Base-by-base conservation (phyloP, 2,113 vertebrate species). In the Trematocara variabile region DNA sequence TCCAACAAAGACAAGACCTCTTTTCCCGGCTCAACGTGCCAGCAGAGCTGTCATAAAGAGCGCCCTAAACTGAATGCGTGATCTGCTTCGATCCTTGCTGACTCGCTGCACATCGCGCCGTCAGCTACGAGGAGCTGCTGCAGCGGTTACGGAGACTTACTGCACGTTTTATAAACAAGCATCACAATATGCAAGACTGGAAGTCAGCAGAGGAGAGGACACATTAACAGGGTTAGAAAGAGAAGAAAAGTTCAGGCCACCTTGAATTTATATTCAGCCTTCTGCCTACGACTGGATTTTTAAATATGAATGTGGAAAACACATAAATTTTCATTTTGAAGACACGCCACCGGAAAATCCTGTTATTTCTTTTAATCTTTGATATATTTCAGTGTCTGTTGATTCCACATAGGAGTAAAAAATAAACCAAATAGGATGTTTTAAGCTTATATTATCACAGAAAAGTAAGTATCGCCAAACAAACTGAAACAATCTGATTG, bases 1-100 rank as follows among this genome's bases (percentile, higher is more conserved):
- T 79, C 80, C 53, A 50, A 81, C 77, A 88, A 83, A 82, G 86
- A 81, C 85, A 84, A 63, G 84, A 80, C 50, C 50, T 83, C 56
- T 81, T 70, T 80, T 56, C 73, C 82, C 73, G 3, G 86, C 39
- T 79, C 28, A 46, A 83, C 6, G 18, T 87, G 78, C 77, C 88
- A 65, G 63, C 13, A 0, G 41, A 79, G 81, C 85, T 82, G 90
- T 78, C 60, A 28, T 4, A 44, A 52, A 18, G 33, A 50, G 48
- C 8, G 0, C 39, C 30, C 34, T 2, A 1, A 83, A 12, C 33
- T 28, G 50, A 81, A 82, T 2, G 14, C 77, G 0, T 68, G 41
- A 39, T 28, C 56, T 16, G 48, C 83, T 50, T 83, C 60, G 12
- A 25, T 58, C 63, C 16, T 1, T 16, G 39, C 77, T 68, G 78